These are phyloP conservation scores for Bubalus kerabau DNA, from an alignment of 2,113 vertebrate species.

Conservation along the genomic window DNA sequence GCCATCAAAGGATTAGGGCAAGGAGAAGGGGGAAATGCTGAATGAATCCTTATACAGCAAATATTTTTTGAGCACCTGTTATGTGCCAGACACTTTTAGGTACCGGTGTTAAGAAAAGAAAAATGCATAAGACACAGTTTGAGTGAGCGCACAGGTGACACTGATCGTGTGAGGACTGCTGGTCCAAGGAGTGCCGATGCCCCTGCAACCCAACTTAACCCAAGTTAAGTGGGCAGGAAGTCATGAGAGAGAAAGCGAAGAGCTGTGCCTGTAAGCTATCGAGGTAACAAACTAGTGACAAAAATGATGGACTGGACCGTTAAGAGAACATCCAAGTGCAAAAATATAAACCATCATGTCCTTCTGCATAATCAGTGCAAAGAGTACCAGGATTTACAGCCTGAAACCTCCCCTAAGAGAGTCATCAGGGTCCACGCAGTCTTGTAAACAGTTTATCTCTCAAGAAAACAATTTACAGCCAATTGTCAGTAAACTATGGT, in stretches of 20 bases:
- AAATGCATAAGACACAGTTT: not conserved
- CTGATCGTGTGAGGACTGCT: not conserved
- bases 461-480: conserved; percentile 19
- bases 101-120: not conserved
- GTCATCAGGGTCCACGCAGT: not conserved
- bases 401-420: not conserved
- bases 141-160: not conserved
- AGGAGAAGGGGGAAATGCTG: not conserved
- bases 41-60: not conserved
- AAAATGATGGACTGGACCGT: not conserved
- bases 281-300: not conserved
- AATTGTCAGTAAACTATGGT: not conserved
- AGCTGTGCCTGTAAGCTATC: not conserved
- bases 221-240: not conserved
- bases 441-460: not conserved
- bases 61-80: not conserved
- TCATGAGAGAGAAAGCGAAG: not conserved
- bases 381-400: not conserved
- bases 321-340: conserved; percentile 1
- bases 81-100: not conserved
- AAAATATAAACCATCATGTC: not conserved
- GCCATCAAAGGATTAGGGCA: conserved; percentile 31
- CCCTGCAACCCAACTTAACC: not conserved
- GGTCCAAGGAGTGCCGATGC: not conserved
- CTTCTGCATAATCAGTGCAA: not conserved